phyloP scores from a whole-genome alignment of 2,797 vertebrate species.

The Enteromius mattozi region DNA sequence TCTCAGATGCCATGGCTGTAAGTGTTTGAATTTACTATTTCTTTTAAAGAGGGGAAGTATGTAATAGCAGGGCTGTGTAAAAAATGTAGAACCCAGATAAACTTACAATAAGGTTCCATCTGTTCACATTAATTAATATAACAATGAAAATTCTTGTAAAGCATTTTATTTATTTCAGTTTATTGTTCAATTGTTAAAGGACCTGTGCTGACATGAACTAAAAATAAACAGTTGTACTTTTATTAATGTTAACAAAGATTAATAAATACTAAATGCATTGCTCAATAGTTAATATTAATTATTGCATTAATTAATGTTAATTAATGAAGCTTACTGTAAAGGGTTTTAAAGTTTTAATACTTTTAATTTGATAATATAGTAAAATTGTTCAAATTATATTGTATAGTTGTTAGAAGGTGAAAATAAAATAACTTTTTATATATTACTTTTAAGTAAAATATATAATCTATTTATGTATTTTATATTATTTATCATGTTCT shows the following conservation, averaged over 20 bases:
- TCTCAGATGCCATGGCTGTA: neutral
- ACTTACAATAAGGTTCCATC: neutral
- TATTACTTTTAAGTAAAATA: neutral
- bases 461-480: too few species aligned
- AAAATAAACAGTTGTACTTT: neutral
- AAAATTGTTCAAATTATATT: neutral
- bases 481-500: neutral
- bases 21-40: neutral
- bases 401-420: neutral
- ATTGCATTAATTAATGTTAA: neutral
- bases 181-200: neutral
- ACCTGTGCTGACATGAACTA: neutral
- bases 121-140: neutral
- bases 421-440: neutral
- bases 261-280: neutral
- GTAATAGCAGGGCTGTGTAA: neutral
- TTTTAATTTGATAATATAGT: neutral
- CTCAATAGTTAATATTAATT: neutral
- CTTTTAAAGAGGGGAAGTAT: neutral
- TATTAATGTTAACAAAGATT: neutral
- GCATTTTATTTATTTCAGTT: neutral
- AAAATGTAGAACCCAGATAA: too few species aligned
- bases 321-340: neutral
- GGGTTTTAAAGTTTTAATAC: neutral
- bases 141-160: neutral